Percentiles rank a stretch among this genome's conserved stretches.
phyloP scores from a whole-genome alignment of 2,888 invertebrate species.

The Callinectes sapidus region DNA sequence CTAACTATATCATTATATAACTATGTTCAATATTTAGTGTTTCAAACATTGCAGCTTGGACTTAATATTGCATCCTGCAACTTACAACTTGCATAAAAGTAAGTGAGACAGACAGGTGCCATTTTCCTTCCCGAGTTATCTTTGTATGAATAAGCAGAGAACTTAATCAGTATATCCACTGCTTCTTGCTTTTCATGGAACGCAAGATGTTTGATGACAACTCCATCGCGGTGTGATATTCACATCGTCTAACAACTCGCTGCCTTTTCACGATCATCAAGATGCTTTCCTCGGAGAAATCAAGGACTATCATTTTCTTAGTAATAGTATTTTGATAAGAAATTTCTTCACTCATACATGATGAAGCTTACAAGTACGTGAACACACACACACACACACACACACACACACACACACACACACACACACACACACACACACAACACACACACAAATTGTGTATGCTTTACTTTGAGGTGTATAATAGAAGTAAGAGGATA shows the following conservation, averaged over 20 bases:
- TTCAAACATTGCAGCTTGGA: too few species aligned
- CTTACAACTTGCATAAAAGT: too few species aligned
- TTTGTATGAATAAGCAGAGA: too few species aligned
- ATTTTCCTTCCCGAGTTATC: too few species aligned
- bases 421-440: too few species aligned
- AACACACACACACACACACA: not conserved
- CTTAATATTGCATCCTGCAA: too few species aligned
- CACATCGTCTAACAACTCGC: not conserved
- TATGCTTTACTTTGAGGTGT: not conserved
- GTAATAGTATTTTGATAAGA: not conserved
- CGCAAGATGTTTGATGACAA: not conserved
- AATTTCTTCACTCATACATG: not conserved
- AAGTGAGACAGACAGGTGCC: too few species aligned
- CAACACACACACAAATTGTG: too few species aligned
- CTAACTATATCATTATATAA: too few species aligned
- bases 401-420: not conserved
- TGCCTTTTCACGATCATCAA: not conserved
- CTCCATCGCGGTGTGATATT: not conserved
- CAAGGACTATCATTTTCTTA: not conserved
- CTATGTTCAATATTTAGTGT: too few species aligned
- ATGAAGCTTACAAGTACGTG: not conserved
- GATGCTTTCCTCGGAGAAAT: not conserved
- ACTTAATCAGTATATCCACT: too few species aligned
- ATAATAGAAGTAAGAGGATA: not conserved
- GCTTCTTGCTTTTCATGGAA: too few species aligned